These are phyloP conservation scores for Phyllopteryx taeniolatus DNA, from an alignment of 2,113 vertebrate genomes.

Conservation along the genomic window DNA sequence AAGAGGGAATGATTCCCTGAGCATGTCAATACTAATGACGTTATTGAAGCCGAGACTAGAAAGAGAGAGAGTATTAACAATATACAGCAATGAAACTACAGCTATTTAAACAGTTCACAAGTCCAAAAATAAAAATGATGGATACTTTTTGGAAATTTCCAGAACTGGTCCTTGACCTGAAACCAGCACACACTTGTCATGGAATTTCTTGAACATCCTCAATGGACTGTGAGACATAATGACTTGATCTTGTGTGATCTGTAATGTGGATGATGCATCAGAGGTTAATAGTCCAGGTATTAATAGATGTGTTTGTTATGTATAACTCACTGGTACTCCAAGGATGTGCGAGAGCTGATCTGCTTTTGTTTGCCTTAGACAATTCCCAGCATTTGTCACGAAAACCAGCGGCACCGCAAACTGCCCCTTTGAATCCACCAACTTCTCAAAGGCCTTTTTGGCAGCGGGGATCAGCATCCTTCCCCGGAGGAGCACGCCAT, in stretches of 20 bases:
- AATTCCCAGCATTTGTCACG: constrained; percentile 91
- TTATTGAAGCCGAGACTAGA: constrained; percentile 83
- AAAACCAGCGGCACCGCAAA: constrained; percentile 87
- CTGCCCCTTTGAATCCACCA: constrained; percentile 80
- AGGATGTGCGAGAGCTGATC: constrained; percentile 85
- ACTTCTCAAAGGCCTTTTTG: constrained; percentile 80
- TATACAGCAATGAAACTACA: neutral
- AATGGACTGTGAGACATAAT: constrained; percentile 92
- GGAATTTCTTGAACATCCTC: constrained; percentile 84
- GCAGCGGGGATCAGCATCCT: constrained; percentile 84
- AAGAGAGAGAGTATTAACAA: neutral
- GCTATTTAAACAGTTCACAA: neutral
- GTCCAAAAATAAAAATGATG: constrained; percentile 25
- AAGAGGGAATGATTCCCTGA: constrained; percentile 82
- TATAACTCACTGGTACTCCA: constrained; percentile 80
- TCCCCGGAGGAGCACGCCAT: constrained; percentile 85
- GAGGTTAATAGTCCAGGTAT: constrained; percentile 7
- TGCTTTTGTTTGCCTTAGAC: constrained; percentile 85
- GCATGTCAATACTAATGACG: constrained; percentile 81
- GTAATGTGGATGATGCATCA: constrained; percentile 20
- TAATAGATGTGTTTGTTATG: neutral
- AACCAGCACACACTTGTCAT: constrained; percentile 86
- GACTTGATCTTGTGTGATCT: constrained; percentile 87
- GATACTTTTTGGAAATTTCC: constrained; percentile 90
- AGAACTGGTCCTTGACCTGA: constrained; percentile 89